Evolutionary conservation across 1,140 invertebrate species (phyloP).

Genomic region (Zelostemma sp.): DNA sequence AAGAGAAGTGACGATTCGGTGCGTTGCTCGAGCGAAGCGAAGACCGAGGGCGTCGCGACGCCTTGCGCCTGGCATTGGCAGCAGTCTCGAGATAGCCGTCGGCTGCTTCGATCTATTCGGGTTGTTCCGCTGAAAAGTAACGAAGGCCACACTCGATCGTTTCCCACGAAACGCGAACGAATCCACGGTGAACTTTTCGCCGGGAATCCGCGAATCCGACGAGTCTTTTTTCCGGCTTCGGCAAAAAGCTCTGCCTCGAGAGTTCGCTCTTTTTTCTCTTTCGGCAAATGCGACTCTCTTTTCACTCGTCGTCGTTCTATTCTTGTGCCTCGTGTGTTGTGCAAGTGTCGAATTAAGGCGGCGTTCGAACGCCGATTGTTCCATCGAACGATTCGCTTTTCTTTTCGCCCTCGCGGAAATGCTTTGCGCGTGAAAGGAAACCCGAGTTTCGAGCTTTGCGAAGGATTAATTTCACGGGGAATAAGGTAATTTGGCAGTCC

Average conservation of each 20-base stretch:
- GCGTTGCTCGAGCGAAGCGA: slow-evolving; percentile 39
- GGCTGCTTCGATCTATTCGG: slow-evolving; percentile 68
- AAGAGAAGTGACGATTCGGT: slow-evolving; percentile 36
- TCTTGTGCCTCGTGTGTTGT: slow-evolving; percentile 60
- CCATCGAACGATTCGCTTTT: slow-evolving; percentile 8
- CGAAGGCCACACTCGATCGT: slow-evolving; percentile 27
- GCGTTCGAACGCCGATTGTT: slow-evolving; percentile 36
- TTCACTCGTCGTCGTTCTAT: slow-evolving; percentile 54
- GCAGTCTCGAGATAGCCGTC: slow-evolving; percentile 71
- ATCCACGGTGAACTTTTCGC: no score
- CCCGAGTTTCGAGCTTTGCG: no score
- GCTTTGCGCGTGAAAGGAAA: neutral
- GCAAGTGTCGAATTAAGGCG: slow-evolving; percentile 65
- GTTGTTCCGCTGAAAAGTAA: slow-evolving; percentile 59
- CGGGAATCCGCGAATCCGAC: slow-evolving; percentile 13
- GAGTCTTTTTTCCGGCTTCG: slow-evolving; percentile 3
- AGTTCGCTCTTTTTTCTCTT: slow-evolving; percentile 30
- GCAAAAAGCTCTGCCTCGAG: no score
- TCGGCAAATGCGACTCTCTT: slow-evolving; percentile 16
- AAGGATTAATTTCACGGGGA: no score
- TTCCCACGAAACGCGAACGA: neutral
- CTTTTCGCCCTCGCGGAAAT: neutral
- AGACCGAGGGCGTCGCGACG: slow-evolving; percentile 63
- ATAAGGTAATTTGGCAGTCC: neutral
- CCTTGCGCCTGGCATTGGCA: slow-evolving; percentile 66